These are phyloP conservation scores for Elachura formosa DNA, from an alignment of 2,113 vertebrate species.

Conservation along the genomic window DNA sequence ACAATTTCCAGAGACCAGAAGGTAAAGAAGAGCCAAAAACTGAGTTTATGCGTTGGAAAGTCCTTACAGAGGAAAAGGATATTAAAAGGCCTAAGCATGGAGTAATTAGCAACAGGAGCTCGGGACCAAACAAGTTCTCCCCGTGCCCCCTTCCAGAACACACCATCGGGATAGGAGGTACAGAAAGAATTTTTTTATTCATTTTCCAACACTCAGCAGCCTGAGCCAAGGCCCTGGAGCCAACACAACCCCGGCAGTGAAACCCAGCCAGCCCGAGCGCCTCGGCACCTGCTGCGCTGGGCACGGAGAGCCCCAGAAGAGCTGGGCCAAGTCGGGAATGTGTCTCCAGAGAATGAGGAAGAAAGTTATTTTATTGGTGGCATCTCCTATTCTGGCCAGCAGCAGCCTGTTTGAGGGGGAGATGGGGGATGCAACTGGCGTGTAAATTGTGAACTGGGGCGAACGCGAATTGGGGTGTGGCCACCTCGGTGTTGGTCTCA, in stretches of 20 bases:
- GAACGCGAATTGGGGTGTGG: too few relatives aligned
- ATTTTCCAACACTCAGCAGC: background rate
- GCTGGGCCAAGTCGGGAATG: too few relatives aligned
- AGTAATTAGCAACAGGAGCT: too few relatives aligned
- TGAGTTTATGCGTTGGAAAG: background rate
- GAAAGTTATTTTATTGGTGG: background rate
- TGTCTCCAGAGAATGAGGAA: background rate
- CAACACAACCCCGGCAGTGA: background rate
- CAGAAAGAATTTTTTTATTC: background rate
- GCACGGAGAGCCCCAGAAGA: too few relatives aligned
- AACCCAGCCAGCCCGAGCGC: background rate
- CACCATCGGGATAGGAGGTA: rapidly evolving
- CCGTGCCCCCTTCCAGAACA: background rate
- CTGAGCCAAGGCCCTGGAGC: background rate
- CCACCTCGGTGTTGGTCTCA: too few relatives aligned
- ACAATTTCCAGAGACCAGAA: background rate
- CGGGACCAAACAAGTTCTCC: rapidly evolving
- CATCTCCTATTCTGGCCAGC: background rate
- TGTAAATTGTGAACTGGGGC: too few relatives aligned
- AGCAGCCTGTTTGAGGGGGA: background rate
- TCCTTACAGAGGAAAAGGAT: background rate
- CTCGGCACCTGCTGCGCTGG: background rate
- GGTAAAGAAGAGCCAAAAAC: background rate
- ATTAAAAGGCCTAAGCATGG: background rate
- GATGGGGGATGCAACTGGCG: background rate